Conservation (phyloP, 2,113 vertebrate species). For the Cacatua alba region DNA sequence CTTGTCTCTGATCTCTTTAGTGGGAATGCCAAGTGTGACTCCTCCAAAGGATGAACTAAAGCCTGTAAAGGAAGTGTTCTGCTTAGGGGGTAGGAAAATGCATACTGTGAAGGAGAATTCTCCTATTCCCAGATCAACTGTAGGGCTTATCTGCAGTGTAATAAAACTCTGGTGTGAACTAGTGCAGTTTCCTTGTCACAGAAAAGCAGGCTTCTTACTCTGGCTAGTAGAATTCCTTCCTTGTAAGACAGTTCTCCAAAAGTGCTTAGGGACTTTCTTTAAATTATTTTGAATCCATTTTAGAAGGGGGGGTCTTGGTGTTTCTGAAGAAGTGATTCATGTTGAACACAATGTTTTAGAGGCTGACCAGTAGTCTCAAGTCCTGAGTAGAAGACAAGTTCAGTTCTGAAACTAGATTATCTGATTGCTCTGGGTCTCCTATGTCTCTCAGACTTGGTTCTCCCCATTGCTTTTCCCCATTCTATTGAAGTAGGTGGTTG, state of each 20-base stretch:
- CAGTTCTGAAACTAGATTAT: not conserved
- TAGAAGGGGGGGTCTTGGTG: not conserved
- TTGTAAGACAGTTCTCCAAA: not conserved
- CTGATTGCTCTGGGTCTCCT: not conserved
- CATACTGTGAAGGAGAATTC: not conserved
- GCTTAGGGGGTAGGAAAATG: not conserved
- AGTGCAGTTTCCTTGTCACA: not conserved
- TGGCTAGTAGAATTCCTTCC: not conserved
- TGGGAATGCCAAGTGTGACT: not conserved
- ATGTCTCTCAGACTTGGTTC: not conserved
- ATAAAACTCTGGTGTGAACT: not conserved
- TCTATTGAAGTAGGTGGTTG: not conserved
- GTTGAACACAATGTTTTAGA: not conserved
- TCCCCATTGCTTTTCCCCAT: not conserved
- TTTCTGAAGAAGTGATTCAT: not conserved
- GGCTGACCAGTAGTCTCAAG: not conserved
- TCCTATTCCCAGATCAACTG: not conserved
- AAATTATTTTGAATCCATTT: not conserved
- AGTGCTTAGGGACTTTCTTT: not conserved
- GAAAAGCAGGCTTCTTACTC: not conserved
- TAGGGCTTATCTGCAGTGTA: not conserved
- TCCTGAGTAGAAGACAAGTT: not conserved
- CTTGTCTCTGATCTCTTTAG: not conserved
- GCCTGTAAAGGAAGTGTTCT: not conserved
- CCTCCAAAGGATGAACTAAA: not conserved